Conservation (phyloP, 2,888 invertebrate genomes). For the Luffia ferchaultella region DNA sequence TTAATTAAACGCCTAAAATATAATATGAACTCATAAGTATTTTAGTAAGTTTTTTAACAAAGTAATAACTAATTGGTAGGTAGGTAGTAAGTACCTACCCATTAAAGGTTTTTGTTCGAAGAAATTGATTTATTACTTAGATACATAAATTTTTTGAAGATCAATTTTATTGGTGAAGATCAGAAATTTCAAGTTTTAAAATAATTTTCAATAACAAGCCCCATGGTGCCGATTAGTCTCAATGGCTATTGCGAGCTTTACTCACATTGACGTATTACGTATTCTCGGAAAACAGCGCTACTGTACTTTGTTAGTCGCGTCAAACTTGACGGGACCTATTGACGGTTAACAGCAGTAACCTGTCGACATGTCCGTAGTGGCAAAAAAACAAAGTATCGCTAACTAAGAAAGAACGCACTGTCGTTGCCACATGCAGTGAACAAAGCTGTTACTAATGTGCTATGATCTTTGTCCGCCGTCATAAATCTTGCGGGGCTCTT, state of each 20-base stretch:
- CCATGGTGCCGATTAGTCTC: neutral
- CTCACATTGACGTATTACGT: too few species aligned
- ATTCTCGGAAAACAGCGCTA: neutral
- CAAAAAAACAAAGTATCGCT: conserved; percentile 35
- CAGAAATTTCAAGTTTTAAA: too few species aligned
- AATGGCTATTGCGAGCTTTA: neutral
- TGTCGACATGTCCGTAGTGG: conserved; percentile 57
- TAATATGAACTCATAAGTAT: too few species aligned
- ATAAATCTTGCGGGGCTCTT: conserved; percentile 48
- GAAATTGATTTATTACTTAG: too few species aligned
- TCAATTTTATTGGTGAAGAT: too few species aligned
- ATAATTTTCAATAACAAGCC: neutral
- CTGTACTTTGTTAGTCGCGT: neutral
- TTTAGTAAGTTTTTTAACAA: too few species aligned
- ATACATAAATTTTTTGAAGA: too few species aligned
- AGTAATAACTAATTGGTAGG: too few species aligned
- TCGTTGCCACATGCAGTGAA: conserved; percentile 47
- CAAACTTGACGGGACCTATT: neutral
- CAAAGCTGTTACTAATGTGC: conserved; percentile 56
- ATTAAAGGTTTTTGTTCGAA: too few species aligned
- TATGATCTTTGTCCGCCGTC: conserved; percentile 51
- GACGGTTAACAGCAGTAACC: conserved; percentile 23
- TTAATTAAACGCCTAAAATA: too few species aligned
- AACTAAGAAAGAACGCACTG: conserved; percentile 20
- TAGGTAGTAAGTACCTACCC: too few species aligned